Evolutionary conservation across 2,888 invertebrate genomes (phyloP).

Genomic region (Atrina japonica): DNA sequence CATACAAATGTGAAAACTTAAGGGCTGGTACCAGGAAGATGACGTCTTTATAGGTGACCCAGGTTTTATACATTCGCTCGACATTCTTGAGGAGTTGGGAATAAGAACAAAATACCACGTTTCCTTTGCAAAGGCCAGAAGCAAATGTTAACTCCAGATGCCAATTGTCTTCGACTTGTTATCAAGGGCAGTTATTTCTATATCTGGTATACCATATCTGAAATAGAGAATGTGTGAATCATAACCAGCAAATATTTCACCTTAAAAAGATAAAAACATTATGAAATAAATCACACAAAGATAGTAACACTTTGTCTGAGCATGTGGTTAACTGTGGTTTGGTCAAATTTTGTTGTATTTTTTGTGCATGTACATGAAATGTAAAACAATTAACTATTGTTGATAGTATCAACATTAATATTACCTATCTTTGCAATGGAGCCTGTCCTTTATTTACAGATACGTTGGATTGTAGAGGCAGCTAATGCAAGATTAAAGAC

Average conservation of each 20-base stretch:
- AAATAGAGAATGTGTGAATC: too few species aligned
- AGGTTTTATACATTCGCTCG: slow-evolving; percentile 10
- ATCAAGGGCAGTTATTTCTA: slow-evolving; percentile 31
- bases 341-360: too few species aligned
- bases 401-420: too few species aligned
- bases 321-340: too few species aligned
- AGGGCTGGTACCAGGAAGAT: slow-evolving; percentile 12
- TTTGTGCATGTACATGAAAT: too few species aligned
- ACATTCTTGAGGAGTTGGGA: slow-evolving; percentile 37
- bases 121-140: slow-evolving; percentile 37
- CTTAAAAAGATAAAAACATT: too few species aligned
- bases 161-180: slow-evolving; percentile 40
- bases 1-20: slow-evolving; percentile 18
- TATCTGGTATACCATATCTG: too few species aligned
- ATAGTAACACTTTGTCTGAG: too few species aligned
- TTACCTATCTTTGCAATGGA: too few species aligned
- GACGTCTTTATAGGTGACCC: slow-evolving; percentile 14
- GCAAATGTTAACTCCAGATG: slow-evolving; percentile 37
- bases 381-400: too few species aligned
- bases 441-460: slow-evolving; percentile 12
- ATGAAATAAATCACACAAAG: too few species aligned
- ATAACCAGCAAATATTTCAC: too few species aligned
- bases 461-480: slow-evolving; percentile 46
- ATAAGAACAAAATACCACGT: slow-evolving; percentile 35
- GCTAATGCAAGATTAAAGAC: slow-evolving; percentile 45